These are phyloP conservation scores for Dendrophyllia cribrosa DNA, from an alignment of 64 coral and sea anemone genomes.

Conservation along the genomic window DNA sequence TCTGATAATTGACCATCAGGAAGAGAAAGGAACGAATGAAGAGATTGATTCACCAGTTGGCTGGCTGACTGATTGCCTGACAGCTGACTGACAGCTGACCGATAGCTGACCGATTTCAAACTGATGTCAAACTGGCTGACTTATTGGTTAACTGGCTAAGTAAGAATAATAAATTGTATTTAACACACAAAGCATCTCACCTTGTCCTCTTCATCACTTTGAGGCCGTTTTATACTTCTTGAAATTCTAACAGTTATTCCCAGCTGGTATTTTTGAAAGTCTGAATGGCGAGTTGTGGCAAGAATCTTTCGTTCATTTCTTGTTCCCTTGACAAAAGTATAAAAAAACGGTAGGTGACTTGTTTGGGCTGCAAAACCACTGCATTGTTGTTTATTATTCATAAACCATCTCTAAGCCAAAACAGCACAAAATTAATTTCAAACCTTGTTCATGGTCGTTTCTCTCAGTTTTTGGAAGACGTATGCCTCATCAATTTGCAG, in stretches of 20 bases:
- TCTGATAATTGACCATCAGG: too few species aligned
- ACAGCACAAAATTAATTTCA: not conserved
- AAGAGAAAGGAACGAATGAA: too few species aligned
- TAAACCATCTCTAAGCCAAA: not conserved
- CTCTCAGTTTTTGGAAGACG: constrained; percentile 23
- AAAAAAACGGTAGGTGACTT: not conserved
- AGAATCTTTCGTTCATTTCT: constrained; percentile 57
- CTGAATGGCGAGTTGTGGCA: constrained; percentile 30
- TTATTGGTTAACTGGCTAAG: too few species aligned
- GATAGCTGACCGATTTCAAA: too few species aligned
- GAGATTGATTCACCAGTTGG: too few species aligned
- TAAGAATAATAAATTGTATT: too few species aligned
- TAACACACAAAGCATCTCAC: not conserved
- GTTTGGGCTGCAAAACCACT: too few species aligned
- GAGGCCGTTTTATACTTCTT: not conserved
- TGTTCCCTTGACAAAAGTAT: constrained; percentile 8
- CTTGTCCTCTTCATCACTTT: not conserved
- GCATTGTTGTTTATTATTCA: too few species aligned
- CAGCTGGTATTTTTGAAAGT: constrained; percentile 20
- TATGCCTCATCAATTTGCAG: constrained; percentile 55
- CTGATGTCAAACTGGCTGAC: too few species aligned
- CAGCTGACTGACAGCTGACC: too few species aligned
- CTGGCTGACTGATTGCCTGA: not conserved
- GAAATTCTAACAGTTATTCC: not conserved
- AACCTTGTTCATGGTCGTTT: constrained; percentile 82